Conservation (phyloP, 1,140 invertebrate species). For the Orussus abietinus region DNA sequence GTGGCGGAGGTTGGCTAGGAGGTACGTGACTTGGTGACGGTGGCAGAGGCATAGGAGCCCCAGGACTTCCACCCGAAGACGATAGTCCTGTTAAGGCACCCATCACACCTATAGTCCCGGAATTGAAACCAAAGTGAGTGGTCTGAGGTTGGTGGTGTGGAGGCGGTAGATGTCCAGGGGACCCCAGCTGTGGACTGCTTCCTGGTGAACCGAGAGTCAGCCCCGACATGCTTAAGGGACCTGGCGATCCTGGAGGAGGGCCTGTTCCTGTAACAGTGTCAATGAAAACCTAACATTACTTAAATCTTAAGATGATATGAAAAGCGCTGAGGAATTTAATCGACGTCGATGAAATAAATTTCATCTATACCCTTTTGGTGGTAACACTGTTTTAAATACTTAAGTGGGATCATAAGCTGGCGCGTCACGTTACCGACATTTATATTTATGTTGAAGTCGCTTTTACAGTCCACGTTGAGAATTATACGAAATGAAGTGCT, state of each 20-base stretch:
- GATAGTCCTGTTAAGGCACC: constrained; percentile 30
- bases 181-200: constrained; percentile 47
- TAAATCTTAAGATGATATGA: no score
- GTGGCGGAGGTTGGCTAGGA: constrained; percentile 53
- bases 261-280: no score
- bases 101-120: constrained; percentile 39
- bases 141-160: constrained; percentile 44
- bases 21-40: constrained; percentile 50
- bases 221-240: constrained; percentile 42
- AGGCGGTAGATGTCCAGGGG: constrained; percentile 37
- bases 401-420: no score
- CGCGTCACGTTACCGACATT: no score
- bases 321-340: no score
- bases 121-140: constrained; percentile 50
- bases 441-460: no score
- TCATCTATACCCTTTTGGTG: no score
- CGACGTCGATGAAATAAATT: no score
- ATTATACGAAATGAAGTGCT: no score
- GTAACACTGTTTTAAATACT: no score
- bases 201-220: constrained; percentile 44
- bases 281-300: no score
- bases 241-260: constrained; percentile 43
- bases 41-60: constrained; percentile 48
- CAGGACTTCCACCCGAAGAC: constrained; percentile 48
- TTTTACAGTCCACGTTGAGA: no score